Evolutionary conservation across 2,113 vertebrate genomes (phyloP).

Genomic region (Paralichthys olivaceus): DNA sequence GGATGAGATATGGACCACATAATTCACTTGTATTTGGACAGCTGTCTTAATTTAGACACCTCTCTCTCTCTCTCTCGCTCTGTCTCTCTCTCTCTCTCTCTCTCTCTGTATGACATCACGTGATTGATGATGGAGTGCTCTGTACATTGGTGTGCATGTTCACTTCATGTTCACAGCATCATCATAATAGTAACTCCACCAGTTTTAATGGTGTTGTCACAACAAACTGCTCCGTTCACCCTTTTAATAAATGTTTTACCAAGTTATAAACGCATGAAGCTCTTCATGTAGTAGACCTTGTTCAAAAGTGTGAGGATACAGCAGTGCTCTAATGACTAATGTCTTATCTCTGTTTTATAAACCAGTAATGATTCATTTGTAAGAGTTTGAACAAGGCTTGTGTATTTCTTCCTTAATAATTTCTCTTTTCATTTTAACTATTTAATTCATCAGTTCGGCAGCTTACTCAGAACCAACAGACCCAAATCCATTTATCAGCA

Average conservation of each 20-base stretch:
- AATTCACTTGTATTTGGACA: conserved; percentile 69
- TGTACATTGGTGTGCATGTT: conserved; percentile 9
- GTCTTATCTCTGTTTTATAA: background rate
- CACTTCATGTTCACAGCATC: background rate
- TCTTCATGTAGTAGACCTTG: background rate
- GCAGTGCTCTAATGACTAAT: too few species aligned
- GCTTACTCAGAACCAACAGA: background rate
- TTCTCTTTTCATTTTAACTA: background rate
- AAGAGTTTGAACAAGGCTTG: background rate
- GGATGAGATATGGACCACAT: conserved; percentile 35
- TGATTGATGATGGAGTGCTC: conserved; percentile 28
- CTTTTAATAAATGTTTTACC: background rate
- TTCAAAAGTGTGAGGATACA: background rate
- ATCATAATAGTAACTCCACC: background rate
- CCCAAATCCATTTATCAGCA: background rate
- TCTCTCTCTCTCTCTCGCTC: conserved; percentile 22
- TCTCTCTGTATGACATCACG: conserved; percentile 45
- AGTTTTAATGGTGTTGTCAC: background rate
- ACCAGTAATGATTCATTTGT: background rate
- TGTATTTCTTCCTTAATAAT: background rate
- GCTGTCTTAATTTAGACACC: conserved; percentile 64
- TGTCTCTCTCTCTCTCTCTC: conserved; percentile 23
- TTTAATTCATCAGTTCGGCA: conserved; percentile 14
- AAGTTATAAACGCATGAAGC: background rate
- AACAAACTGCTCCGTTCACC: background rate